Conservation (phyloP, 2,797 vertebrate species). For the Remorina albescens region DNA sequence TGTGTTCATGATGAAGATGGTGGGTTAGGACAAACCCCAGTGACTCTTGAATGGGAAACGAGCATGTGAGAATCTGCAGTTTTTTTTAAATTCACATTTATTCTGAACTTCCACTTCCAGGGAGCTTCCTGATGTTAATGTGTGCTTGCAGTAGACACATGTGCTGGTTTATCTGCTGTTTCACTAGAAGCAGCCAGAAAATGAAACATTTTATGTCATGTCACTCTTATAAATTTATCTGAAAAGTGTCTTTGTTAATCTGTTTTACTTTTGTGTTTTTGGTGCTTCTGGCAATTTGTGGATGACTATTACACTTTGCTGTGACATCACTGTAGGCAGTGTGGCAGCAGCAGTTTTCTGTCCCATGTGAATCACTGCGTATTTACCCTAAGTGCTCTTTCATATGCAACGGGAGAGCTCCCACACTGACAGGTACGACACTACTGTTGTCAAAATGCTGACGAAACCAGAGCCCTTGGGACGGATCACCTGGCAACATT, state of each 20-base stretch:
- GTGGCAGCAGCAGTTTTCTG: constrained; percentile 10
- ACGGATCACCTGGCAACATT: constrained; percentile 38
- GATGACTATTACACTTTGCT: not conserved
- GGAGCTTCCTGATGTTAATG: not conserved
- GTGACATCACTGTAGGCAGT: constrained; percentile 10
- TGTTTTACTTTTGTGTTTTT: constrained; percentile 7
- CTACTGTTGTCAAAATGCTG: constrained; percentile 51
- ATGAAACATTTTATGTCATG: not conserved
- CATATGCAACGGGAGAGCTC: constrained; percentile 35
- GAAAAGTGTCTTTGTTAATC: constrained; percentile 7
- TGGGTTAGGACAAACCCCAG: not conserved
- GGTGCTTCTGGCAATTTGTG: not conserved
- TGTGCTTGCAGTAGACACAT: not conserved
- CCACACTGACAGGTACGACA: constrained; percentile 37
- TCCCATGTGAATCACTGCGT: constrained; percentile 26
- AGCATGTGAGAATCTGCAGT: not conserved
- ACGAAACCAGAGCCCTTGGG: constrained; percentile 37
- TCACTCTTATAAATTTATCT: not conserved
- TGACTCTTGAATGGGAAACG: not conserved
- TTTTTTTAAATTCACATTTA: not conserved
- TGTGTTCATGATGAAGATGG: not conserved
- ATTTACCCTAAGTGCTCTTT: constrained; percentile 40
- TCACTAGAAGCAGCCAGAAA: not conserved
- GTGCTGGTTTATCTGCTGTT: constrained; percentile 3
- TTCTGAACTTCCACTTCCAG: no score